A percentile compares a stretch with the other conserved stretches of the same genome.
phyloP scores from a whole-genome alignment of 2,797 vertebrate genomes.

The Alcedo quadribrachys region DNA sequence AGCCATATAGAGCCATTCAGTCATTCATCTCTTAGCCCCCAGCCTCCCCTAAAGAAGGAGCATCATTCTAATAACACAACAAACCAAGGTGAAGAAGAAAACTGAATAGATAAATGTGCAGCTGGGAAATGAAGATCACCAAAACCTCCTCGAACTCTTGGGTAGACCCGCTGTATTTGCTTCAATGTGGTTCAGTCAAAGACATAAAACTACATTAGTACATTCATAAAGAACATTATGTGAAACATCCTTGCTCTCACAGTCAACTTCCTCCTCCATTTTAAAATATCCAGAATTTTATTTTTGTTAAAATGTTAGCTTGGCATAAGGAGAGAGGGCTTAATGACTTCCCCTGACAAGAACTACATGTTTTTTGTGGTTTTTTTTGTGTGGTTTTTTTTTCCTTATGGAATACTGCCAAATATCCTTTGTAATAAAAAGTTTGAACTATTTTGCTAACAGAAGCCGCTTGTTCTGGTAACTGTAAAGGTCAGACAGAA shows the following conservation, averaged over 20 bases:
- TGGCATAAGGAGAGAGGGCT: slow-evolving; percentile 55
- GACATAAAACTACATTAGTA: slow-evolving; percentile 20
- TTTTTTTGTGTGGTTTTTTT: background rate
- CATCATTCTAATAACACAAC: background rate
- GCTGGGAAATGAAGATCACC: slow-evolving; percentile 25
- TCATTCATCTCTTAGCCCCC: background rate
- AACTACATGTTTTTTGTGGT: slow-evolving; percentile 24
- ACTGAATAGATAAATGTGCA: background rate
- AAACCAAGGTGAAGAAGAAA: background rate
- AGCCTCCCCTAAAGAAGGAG: background rate
- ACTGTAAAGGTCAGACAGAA: slow-evolving; percentile 79
- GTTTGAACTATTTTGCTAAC: slow-evolving; percentile 74
- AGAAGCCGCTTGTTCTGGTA: slow-evolving; percentile 73
- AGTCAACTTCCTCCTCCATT: slow-evolving; percentile 43
- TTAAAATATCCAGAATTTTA: slow-evolving; percentile 58
- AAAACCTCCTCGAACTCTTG: slow-evolving; percentile 55
- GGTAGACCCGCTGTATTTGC: slow-evolving; percentile 36
- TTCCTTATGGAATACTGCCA: slow-evolving; percentile 56
- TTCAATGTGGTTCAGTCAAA: slow-evolving; percentile 24
- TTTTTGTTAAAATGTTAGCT: slow-evolving; percentile 69
- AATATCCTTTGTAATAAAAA: slow-evolving; percentile 75
- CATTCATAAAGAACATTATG: slow-evolving; percentile 21
- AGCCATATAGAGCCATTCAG: background rate
- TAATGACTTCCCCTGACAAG: slow-evolving; percentile 73
- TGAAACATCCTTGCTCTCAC: slow-evolving; percentile 34